These are phyloP conservation scores for Drosophila setosimentum DNA, from an alignment of 2,888 invertebrate species.

Conservation along the genomic window DNA sequence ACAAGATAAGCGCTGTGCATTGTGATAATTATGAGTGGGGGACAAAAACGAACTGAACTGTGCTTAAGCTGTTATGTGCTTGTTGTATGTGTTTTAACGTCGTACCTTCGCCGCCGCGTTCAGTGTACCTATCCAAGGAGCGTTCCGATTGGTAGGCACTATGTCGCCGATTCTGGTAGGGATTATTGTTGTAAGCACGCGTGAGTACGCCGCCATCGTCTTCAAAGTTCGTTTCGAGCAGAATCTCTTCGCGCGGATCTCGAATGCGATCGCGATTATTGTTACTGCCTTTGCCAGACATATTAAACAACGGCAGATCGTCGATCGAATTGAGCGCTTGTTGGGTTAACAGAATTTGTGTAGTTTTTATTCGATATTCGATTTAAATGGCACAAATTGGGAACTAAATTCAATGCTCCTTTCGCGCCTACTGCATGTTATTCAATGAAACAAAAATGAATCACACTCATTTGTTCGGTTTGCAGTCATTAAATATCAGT, in stretches of 20 bases:
- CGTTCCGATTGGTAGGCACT: slow-evolving; percentile 83
- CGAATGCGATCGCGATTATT: slow-evolving; percentile 82
- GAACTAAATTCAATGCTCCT: slow-evolving; percentile 30
- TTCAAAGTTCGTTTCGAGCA: slow-evolving; percentile 86
- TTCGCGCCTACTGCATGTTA: slow-evolving; percentile 23
- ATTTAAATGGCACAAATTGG: slow-evolving; percentile 6
- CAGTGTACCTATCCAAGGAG: slow-evolving; percentile 85
- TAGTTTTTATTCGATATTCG: slow-evolving; percentile 11
- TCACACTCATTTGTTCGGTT: slow-evolving; percentile 35
- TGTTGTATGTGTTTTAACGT: slow-evolving; percentile 13
- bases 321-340: slow-evolving; percentile 39
- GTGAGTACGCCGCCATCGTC: slow-evolving; percentile 85
- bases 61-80: slow-evolving; percentile 26
- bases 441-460: slow-evolving; percentile 43
- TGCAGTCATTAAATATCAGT: slow-evolving; percentile 29
- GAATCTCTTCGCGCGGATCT: slow-evolving; percentile 85
- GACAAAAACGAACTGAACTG: slow-evolving; percentile 16
- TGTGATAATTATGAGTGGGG: slow-evolving; percentile 23
- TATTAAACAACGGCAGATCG: slow-evolving; percentile 57
- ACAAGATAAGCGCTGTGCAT: slow-evolving; percentile 18
- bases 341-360: slow-evolving; percentile 7
- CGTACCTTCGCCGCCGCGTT: slow-evolving; percentile 83
- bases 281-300: slow-evolving; percentile 72
- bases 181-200: slow-evolving; percentile 84
- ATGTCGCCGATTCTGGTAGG: slow-evolving; percentile 79